Base-by-base conservation (phyloP, 1,140 invertebrate genomes). In the Hylyphantes graminicola region DNA sequence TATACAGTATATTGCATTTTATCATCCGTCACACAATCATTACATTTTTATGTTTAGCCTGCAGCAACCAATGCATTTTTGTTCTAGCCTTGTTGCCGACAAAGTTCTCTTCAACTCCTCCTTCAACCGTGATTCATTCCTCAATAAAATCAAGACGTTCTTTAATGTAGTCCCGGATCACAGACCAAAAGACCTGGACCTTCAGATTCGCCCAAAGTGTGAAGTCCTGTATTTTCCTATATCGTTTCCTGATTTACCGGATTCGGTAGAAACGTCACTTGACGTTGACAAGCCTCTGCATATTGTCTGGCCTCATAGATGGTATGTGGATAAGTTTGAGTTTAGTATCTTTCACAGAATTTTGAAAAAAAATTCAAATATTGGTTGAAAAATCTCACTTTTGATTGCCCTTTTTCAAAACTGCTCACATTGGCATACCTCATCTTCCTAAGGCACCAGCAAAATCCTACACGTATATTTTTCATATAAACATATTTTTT, bases 241-340 rank as follows among this genome's bases (percentile, higher is more conserved):
- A 81, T 5, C 17, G 74, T 67, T 53, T n/a, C 12, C 59, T 3
- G 12, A 8, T 57, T 17, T 21, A 19, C 70, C 64, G 35, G 4
- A 50, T 11, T 50, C 13, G 48, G 50, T 6, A 7, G 50, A 11
- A 61, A 35, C 48, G 10, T 17, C 2, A 76, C 15, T 0, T 8
- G 50, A 75, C 0, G 7, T 7, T 9, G 53, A 74, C 84, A 85
- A 79, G 55, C 75, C 64, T 86, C 88, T 94, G 15, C 92, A 93
- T 88, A 92, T 95, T 57, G 91, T 95, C 17, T 95, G 94, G 94
- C 93, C 94, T 15, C 94, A 95, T 90, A 90, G 94, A 87, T 95
- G 94, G 92, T 92, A 89, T 53, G 50, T 17, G 6, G 19, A 17
- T 11, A 5, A 21, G 9, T 12, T 35, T n/a, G 0, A 10, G 15